phyloP scores from a whole-genome alignment of 2,113 vertebrate genomes.

The Cheilinus undulatus region DNA sequence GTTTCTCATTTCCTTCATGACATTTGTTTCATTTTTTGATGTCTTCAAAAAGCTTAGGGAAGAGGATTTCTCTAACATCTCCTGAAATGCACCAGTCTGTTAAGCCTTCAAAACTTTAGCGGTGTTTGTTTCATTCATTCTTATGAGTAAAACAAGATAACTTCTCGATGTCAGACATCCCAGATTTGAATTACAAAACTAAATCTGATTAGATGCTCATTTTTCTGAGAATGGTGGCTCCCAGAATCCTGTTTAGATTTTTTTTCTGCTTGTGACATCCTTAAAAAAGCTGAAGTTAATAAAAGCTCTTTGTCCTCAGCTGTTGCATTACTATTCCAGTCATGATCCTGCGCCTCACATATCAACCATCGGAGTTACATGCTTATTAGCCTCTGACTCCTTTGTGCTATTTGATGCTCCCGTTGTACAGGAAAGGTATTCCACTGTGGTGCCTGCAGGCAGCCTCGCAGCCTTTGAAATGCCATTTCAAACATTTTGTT shows the following conservation, averaged over 20 bases:
- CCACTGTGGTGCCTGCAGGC: conserved; percentile 56
- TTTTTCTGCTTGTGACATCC: not conserved
- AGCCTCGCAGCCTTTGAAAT: conserved; percentile 64
- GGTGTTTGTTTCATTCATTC: not conserved
- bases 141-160: not conserved
- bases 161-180: not conserved
- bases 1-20: not conserved
- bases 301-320: not conserved
- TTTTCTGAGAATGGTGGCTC: not conserved
- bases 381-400: conserved; percentile 53
- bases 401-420: conserved; percentile 52
- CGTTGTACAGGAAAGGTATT: conserved; percentile 46
- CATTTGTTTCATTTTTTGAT: not conserved
- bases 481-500: conserved; percentile 70
- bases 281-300: not conserved
- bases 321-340: conserved; percentile 7
- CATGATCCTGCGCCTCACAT: conserved; percentile 10
- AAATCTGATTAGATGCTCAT: conserved; percentile 20
- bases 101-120: not conserved
- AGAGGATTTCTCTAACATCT: not conserved
- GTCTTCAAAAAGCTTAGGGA: not conserved
- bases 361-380: conserved; percentile 35
- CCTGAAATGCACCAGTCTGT: not conserved
- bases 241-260: not conserved
- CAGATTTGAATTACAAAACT: conserved; percentile 18